Percentiles rank a stretch among this genome's conserved stretches.
These are phyloP conservation scores for Yponomeuta cagnagella DNA, from an alignment of 2,888 invertebrate species.

Conservation along the genomic window DNA sequence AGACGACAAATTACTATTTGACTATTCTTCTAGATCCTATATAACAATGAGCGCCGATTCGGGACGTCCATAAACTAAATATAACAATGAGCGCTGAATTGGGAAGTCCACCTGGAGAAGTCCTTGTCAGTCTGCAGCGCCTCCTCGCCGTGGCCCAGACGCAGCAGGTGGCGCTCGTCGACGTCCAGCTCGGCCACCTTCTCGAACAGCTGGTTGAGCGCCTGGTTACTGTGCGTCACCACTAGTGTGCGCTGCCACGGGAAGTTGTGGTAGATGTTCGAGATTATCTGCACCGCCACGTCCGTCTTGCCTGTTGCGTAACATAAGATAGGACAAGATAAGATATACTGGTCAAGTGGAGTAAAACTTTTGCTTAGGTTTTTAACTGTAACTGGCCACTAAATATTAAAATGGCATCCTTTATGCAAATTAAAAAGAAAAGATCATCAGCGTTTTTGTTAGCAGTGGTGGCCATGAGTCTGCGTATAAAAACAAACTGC, in stretches of 20 bases:
- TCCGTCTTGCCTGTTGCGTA: conserved; percentile 90
- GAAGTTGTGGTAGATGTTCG: conserved; percentile 99
- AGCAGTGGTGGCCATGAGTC: too few species aligned
- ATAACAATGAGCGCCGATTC: too few species aligned
- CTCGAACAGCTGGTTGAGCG: conserved; percentile 98
- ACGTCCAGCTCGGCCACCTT: conserved; percentile 96
- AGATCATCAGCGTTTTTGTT: too few species aligned
- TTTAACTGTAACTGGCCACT: too few species aligned
- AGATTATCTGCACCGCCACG: conserved; percentile 99
- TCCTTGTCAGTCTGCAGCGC: conserved; percentile 99
- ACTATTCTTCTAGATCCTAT: too few species aligned
- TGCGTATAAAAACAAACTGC: too few species aligned
- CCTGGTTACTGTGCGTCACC: conserved; percentile 99
- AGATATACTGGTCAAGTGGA: too few species aligned
- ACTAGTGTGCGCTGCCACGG: conserved; percentile 98
- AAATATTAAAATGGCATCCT: too few species aligned
- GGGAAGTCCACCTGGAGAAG: conserved; percentile 83
- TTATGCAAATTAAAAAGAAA: too few species aligned
- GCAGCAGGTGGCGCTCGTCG: conserved; percentile 96
- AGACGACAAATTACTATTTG: conserved; percentile 71
- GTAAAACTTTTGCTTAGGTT: too few species aligned
- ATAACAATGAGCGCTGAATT: too few species aligned
- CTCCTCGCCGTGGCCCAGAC: conserved; percentile 99
- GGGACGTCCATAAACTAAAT: too few species aligned
- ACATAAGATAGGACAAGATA: not conserved